A percentile compares a stretch with the other conserved stretches of the same genome.
Conservation (phyloP, 2,888 invertebrate species). For the Meandrusa payeni region DNA sequence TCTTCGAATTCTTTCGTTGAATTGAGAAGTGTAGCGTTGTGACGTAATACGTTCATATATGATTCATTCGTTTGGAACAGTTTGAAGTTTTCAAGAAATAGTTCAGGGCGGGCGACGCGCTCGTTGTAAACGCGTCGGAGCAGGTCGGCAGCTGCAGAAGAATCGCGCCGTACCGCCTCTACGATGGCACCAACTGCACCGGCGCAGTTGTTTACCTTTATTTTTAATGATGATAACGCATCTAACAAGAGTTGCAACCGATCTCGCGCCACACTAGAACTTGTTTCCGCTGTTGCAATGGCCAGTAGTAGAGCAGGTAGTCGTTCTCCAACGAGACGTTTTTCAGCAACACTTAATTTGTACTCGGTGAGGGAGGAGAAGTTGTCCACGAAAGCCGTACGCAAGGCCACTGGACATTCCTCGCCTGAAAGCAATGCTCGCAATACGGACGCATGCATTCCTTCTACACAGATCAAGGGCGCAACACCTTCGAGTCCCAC, state of each 20-base stretch:
- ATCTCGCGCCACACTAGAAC: slow-evolving; percentile 21
- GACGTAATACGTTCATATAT: slow-evolving; percentile 51
- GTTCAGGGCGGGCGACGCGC: slow-evolving; percentile 43
- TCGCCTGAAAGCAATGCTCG: slow-evolving; percentile 40
- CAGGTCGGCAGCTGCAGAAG: slow-evolving; percentile 29
- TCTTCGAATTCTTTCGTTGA: slow-evolving; percentile 32
- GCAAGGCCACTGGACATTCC: slow-evolving; percentile 31
- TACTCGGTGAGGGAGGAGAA: slow-evolving; percentile 49
- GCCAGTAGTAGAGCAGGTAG: slow-evolving; percentile 37
- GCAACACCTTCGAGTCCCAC: slow-evolving; percentile 54
- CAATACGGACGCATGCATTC: slow-evolving; percentile 53
- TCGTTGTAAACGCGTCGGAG: slow-evolving; percentile 39
- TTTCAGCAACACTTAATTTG: slow-evolving; percentile 40
- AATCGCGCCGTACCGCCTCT: slow-evolving; percentile 34
- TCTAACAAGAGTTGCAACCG: slow-evolving; percentile 38
- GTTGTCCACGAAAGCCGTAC: slow-evolving; percentile 39
- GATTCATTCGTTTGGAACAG: slow-evolving; percentile 44
- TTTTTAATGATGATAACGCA: slow-evolving; percentile 38
- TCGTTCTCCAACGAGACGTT: slow-evolving; percentile 30
- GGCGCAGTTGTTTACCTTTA: slow-evolving; percentile 33
- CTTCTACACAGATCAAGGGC: slow-evolving; percentile 46
- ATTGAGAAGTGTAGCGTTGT: slow-evolving; percentile 34
- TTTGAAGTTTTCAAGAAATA: slow-evolving; percentile 43
- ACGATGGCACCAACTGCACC: slow-evolving; percentile 35
- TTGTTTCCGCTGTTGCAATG: slow-evolving; percentile 24